A percentile compares a stretch with the other conserved stretches of the same genome.
Evolutionary conservation across 1,140 invertebrate species (phyloP).

Genomic region (Drosophila orosa): DNA sequence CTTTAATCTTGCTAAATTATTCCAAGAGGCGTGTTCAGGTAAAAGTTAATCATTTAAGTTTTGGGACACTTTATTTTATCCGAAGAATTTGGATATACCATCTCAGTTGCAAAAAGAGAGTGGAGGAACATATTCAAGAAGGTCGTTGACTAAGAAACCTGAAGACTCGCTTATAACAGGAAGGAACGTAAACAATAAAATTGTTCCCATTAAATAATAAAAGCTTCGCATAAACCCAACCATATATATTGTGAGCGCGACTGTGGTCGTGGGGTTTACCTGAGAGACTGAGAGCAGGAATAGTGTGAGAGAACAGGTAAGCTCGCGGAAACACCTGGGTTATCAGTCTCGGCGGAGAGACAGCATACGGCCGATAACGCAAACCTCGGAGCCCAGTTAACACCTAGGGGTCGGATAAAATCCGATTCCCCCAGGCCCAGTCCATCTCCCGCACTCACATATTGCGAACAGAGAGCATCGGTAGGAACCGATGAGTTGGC

Average conservation of each 20-base stretch:
- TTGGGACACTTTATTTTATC: neutral
- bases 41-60: too few species aligned
- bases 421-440: neutral
- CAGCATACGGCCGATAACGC: conserved; percentile 12
- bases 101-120: neutral
- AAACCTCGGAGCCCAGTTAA: neutral
- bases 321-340: neutral
- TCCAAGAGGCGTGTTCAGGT: too few species aligned
- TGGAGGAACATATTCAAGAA: neutral
- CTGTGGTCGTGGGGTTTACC: neutral
- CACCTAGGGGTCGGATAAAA: conserved; percentile 4
- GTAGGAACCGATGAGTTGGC: conserved; percentile 11
- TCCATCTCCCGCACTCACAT: neutral
- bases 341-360: conserved; percentile 9
- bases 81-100: neutral
- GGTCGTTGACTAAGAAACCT: neutral
- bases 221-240: neutral
- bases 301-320: neutral
- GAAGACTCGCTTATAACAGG: neutral
- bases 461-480: neutral
- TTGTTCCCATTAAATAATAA: neutral
- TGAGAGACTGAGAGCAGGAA: neutral
- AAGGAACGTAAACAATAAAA: conserved; percentile 8
- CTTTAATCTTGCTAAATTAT: too few species aligned
- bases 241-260: neutral